Evolutionary conservation across 1,140 invertebrate species (phyloP).

Genomic region (Rhyzopertha dominica): DNA sequence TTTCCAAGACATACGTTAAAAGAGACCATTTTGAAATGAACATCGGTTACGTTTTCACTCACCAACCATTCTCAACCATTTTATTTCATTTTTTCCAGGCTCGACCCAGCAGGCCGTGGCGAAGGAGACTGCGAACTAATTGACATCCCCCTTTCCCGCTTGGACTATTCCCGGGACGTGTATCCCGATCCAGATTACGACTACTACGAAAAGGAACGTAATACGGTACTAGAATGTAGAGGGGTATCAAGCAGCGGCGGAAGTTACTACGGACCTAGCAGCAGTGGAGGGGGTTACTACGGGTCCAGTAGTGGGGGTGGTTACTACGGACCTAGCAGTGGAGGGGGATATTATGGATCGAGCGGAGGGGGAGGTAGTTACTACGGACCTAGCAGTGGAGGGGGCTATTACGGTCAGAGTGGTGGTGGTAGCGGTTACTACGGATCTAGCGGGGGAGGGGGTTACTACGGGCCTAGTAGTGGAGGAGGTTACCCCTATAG

Average conservation of each 20-base stretch:
- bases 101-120: constrained; percentile 57
- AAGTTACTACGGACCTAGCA: neutral
- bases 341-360: neutral
- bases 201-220: constrained; percentile 68
- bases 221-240: constrained; percentile 46
- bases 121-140: constrained; percentile 69
- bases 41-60: too few species aligned
- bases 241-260: constrained; percentile 7
- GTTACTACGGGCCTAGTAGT: neutral
- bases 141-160: constrained; percentile 58
- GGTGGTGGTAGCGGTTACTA: constrained; percentile 12
- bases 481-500: too few species aligned
- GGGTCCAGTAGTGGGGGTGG: neutral
- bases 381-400: constrained; percentile 10
- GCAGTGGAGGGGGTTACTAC: constrained; percentile 5
- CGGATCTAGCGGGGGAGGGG: neutral
- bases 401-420: constrained; percentile 5
- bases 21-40: too few species aligned
- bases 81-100: constrained; percentile 43
- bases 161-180: constrained; percentile 60
- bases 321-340: neutral
- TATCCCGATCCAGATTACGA: constrained; percentile 66
- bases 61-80: too few species aligned
- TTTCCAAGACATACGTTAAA: too few species aligned
- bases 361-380: neutral